A percentile compares a stretch with the other conserved stretches of the same genome.
phyloP scores from a whole-genome alignment of 2,888 invertebrate genomes.

The Myopa tessellatipennis region DNA sequence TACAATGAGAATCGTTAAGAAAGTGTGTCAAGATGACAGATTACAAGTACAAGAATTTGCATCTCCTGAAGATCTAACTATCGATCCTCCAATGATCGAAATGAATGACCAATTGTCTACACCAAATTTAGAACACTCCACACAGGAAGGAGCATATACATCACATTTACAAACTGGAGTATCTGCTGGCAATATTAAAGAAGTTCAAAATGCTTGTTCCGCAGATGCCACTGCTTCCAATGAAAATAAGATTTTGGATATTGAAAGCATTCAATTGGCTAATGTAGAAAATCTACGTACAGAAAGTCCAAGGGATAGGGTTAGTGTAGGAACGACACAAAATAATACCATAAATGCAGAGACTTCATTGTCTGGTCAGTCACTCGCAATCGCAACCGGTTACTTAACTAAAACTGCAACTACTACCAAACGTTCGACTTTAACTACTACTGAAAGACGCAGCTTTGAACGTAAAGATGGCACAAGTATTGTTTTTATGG shows the following conservation, averaged over 20 bases:
- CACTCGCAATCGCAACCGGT: constrained; percentile 28
- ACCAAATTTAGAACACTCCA: constrained; percentile 32
- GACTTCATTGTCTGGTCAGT: constrained; percentile 38
- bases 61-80: constrained; percentile 57
- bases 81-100: constrained; percentile 58
- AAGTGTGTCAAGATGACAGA: constrained; percentile 60
- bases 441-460: constrained; percentile 59
- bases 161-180: background rate
- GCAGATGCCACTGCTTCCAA: constrained; percentile 20
- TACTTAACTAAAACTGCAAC: constrained; percentile 51
- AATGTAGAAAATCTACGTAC: constrained; percentile 38
- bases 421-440: constrained; percentile 57
- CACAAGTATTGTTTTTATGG: constrained; percentile 62
- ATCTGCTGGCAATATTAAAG: constrained; percentile 46
- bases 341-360: constrained; percentile 45
- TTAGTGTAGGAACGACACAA: constrained; percentile 36
- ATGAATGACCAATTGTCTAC: constrained; percentile 54
- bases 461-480: constrained; percentile 61
- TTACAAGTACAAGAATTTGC: constrained; percentile 58
- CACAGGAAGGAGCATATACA: background rate
- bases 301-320: constrained; percentile 12
- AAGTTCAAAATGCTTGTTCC: constrained; percentile 52
- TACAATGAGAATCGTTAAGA: constrained; percentile 62
- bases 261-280: constrained; percentile 56
- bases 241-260: constrained; percentile 52